A percentile compares a stretch with the other conserved stretches of the same genome.
These are phyloP conservation scores for Arion vulgaris DNA, from an alignment of 1,140 invertebrate genomes.

Conservation along the genomic window DNA sequence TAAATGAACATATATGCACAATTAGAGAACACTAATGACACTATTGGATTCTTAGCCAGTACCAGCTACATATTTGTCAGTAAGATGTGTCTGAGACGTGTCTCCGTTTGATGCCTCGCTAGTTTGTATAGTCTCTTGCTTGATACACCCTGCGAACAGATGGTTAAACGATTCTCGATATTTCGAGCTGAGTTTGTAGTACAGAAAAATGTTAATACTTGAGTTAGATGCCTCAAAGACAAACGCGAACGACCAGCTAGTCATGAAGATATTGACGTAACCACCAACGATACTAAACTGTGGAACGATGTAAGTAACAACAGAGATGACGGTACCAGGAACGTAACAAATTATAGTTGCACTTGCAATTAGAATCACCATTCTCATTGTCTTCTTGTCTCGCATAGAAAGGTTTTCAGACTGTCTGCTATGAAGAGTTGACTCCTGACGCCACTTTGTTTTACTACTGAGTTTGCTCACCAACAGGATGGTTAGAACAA, in stretches of 20 bases:
- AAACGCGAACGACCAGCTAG: neutral
- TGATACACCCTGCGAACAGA: neutral
- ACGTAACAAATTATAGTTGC: slow-evolving; percentile 13
- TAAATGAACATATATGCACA: too few relatives aligned
- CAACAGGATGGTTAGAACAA: slow-evolving; percentile 9
- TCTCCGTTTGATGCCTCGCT: neutral
- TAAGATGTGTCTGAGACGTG: too few relatives aligned
- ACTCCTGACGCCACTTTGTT: neutral
- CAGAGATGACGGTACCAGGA: neutral
- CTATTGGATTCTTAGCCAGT: too few relatives aligned
- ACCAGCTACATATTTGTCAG: too few relatives aligned
- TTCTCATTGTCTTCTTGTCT: slow-evolving; percentile 6
- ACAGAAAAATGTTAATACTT: slow-evolving; percentile 19
- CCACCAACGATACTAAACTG: slow-evolving; percentile 7
- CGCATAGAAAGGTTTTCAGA: neutral
- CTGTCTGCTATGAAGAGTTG: neutral
- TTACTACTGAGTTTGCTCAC: neutral
- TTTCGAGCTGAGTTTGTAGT: slow-evolving; percentile 13
- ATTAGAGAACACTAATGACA: too few relatives aligned
- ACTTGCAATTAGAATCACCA: slow-evolving; percentile 13
- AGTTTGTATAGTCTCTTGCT: too few relatives aligned
- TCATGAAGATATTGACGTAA: neutral
- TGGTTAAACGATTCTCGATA: slow-evolving; percentile 7
- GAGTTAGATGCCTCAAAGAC: slow-evolving; percentile 20
- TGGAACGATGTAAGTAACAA: neutral